Conservation (phyloP, 2,888 invertebrate genomes). For the Erebia aethiops region DNA sequence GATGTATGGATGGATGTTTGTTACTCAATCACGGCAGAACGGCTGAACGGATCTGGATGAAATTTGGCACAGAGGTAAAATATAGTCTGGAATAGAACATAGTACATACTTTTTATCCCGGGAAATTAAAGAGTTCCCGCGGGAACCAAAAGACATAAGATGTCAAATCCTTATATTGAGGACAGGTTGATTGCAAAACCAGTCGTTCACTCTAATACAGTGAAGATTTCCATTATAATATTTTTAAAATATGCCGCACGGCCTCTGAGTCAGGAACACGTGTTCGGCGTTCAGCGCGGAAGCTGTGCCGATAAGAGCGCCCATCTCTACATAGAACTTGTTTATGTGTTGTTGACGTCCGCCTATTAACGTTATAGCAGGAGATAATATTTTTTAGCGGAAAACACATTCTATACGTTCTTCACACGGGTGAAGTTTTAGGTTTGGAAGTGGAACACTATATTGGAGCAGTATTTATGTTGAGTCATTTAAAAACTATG, state of each 20-base stretch:
- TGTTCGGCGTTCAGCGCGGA: slow-evolving; percentile 33
- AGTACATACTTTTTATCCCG: too few relatives aligned
- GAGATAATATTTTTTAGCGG: slow-evolving; percentile 4
- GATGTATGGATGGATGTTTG: too few relatives aligned
- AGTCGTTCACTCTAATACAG: slow-evolving; percentile 14
- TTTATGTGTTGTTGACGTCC: slow-evolving; percentile 29
- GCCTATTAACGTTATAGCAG: slow-evolving; percentile 4
- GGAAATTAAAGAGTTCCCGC: too few relatives aligned
- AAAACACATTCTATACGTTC: not conserved
- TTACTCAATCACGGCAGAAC: too few relatives aligned
- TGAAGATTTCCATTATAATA: slow-evolving; percentile 29
- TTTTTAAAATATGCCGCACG: slow-evolving; percentile 24
- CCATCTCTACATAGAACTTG: slow-evolving; percentile 24
- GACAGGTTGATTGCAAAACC: too few relatives aligned
- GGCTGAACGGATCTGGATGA: too few relatives aligned
- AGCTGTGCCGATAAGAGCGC: slow-evolving; percentile 31
- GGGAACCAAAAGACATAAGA: too few relatives aligned
- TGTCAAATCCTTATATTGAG: too few relatives aligned
- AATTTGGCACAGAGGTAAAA: too few relatives aligned
- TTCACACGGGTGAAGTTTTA: not conserved
- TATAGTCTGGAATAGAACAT: too few relatives aligned
- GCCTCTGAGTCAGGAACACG: slow-evolving; percentile 25
- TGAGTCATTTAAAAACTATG: too few relatives aligned
- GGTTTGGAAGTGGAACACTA: too few relatives aligned
- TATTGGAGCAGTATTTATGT: not conserved